A percentile compares a stretch with the other conserved stretches of the same genome.
Evolutionary conservation across 2,888 invertebrate species (phyloP).

Genomic region (Pseudococcus longispinus): DNA sequence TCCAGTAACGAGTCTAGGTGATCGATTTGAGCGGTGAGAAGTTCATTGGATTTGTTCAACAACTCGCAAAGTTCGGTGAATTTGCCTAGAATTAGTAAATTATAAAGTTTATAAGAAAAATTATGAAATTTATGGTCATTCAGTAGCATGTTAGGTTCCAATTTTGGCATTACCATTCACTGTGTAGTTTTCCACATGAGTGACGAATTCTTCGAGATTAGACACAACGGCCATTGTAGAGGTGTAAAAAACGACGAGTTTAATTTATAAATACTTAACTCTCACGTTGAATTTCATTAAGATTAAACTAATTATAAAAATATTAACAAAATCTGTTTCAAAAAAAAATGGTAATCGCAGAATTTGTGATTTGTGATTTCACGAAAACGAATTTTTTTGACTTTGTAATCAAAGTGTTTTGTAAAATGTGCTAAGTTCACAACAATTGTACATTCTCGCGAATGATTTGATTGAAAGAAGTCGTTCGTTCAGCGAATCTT

Average conservation of each 20-base stretch:
- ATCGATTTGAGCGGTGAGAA: conserved; percentile 80
- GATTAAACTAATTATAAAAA: not conserved
- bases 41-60: conserved; percentile 79
- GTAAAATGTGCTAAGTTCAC: not conserved
- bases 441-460: not conserved
- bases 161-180: conserved; percentile 40
- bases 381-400: not conserved
- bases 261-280: not conserved
- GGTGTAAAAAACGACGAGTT: not conserved
- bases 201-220: conserved; percentile 48
- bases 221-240: conserved; percentile 41
- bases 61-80: conserved; percentile 72
- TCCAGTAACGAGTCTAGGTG: conserved; percentile 90
- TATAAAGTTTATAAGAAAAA: not conserved
- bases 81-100: conserved; percentile 65
- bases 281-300: not conserved
- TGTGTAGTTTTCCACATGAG: conserved; percentile 48
- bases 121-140: not conserved
- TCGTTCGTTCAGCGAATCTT: not conserved
- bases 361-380: not conserved
- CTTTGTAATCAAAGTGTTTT: conserved; percentile 13
- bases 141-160: not conserved
- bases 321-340: not conserved
- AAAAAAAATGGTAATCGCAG: not conserved
- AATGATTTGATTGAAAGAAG: not conserved